Base-by-base conservation (phyloP, 2,113 vertebrate genomes). In the Baryphthengus martii region DNA sequence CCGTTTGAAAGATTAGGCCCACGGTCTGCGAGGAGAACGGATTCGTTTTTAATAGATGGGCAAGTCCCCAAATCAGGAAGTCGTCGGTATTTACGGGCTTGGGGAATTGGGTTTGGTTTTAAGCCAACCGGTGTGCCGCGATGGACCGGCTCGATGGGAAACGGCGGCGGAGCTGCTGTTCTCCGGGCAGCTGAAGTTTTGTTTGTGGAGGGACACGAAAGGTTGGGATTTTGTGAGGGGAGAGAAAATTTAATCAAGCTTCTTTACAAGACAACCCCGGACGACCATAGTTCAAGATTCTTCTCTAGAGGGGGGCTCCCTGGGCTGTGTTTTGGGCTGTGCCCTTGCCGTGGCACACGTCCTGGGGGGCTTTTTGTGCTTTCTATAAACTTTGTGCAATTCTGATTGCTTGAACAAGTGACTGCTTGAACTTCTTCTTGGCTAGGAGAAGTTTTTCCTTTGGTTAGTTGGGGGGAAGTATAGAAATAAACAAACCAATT, bases 1-100 rank as follows among this genome's bases (percentile, higher is more conserved):
- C 52, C 21, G 61, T 62, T 95, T 45, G 85, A 81, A 87, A 85
- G 80, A 91, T 78, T 23, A 82, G 39, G 82, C 78, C 77, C 66
- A 14, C 0, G 1, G 35, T 52, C 82, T 39, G 25, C 52, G 35
- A 91, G 77, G 79, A 3, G 5, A 74, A 88, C 1, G 1, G 70
- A 75, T 76, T 80, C 83, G 29, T 91, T 88, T 90, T 85, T 37
- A 89, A 78, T 45, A 33, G 79, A 53, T 72, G 80, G 90, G 68
- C 79, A 86, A 86, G 86, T 75, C 84, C 88, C 40, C 29, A 87
- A 75, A 56, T 78, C 68, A 45, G 93, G 90, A 95, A 85, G 37
- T 49, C 85, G 52, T 72, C 0, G 0, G 68, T 52, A 67, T 91
- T 88, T 92, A 90, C 0, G 0, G 78, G 58, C 28, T 85, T 55